These are phyloP conservation scores for Hucho hucho DNA, from an alignment of 2,113 vertebrate species.

Conservation along the genomic window DNA sequence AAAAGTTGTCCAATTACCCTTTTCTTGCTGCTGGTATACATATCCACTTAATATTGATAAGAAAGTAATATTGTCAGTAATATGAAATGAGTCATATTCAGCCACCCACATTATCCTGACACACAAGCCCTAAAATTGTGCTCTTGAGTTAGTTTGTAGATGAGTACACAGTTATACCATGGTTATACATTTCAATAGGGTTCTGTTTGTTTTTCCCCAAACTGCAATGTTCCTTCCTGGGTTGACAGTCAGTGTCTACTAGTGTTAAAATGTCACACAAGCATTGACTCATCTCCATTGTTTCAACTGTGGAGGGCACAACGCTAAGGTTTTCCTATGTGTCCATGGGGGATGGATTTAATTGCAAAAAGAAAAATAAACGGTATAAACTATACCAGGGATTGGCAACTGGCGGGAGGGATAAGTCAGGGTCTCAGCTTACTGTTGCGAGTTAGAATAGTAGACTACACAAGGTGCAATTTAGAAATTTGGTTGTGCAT, in stretches of 20 bases:
- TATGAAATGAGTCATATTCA: background rate
- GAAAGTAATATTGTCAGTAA: background rate
- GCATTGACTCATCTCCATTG: background rate
- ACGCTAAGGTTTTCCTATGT: background rate
- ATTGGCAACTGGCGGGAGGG: background rate
- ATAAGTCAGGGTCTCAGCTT: no score
- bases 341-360: background rate
- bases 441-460: no score
- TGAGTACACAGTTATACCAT: background rate
- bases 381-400: background rate
- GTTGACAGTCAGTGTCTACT: conserved; percentile 26
- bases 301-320: conserved; percentile 7
- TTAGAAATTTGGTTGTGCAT: no score
- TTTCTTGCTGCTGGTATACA: background rate
- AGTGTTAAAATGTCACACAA: conserved; percentile 53
- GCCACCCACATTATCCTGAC: background rate
- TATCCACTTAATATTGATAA: background rate
- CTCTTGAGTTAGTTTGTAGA: background rate
- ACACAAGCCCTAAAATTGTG: background rate
- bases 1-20: no score
- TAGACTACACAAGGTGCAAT: no score
- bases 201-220: background rate
- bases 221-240: background rate
- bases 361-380: background rate
- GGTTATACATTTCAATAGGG: background rate